Evolutionary conservation across 2,797 vertebrate genomes (phyloP).

Genomic region (Falco rusticolus): DNA sequence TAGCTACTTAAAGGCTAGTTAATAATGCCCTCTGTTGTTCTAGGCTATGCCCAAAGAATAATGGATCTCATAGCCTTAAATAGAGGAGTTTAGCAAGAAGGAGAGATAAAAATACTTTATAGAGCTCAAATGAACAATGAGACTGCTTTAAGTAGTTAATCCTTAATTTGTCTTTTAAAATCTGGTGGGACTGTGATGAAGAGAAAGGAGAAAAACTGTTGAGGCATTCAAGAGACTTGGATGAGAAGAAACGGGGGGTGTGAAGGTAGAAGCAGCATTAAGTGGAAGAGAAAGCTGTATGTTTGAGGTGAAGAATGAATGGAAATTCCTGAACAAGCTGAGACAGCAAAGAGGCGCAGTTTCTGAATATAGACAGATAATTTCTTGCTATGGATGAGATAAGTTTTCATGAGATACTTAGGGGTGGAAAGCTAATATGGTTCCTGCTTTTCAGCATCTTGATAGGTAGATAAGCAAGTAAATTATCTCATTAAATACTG

Average conservation of each 20-base stretch:
- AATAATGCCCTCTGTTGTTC: not conserved
- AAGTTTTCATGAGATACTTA: not conserved
- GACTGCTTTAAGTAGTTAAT: slow-evolving; percentile 18
- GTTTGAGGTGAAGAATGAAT: not conserved
- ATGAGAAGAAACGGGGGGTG: not conserved
- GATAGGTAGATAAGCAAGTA: not conserved
- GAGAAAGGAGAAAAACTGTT: not conserved
- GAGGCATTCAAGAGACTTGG: not conserved
- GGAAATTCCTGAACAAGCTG: not conserved
- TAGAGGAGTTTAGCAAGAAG: not conserved
- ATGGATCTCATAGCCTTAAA: not conserved
- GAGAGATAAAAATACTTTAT: not conserved
- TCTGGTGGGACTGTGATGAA: not conserved
- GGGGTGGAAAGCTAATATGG: not conserved
- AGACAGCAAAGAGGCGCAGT: not conserved
- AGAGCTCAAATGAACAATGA: slow-evolving; percentile 10
- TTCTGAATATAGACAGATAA: not conserved
- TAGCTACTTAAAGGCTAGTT: not conserved
- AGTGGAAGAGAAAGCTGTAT: not conserved
- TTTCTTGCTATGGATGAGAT: not conserved
- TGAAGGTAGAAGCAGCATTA: not conserved
- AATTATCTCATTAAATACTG: not conserved
- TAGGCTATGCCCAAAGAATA: not conserved
- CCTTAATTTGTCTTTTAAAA: slow-evolving; percentile 14
- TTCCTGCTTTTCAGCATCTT: not conserved